Evolutionary conservation across 1,140 invertebrate species (phyloP).

Genomic region (Musca domestica): DNA sequence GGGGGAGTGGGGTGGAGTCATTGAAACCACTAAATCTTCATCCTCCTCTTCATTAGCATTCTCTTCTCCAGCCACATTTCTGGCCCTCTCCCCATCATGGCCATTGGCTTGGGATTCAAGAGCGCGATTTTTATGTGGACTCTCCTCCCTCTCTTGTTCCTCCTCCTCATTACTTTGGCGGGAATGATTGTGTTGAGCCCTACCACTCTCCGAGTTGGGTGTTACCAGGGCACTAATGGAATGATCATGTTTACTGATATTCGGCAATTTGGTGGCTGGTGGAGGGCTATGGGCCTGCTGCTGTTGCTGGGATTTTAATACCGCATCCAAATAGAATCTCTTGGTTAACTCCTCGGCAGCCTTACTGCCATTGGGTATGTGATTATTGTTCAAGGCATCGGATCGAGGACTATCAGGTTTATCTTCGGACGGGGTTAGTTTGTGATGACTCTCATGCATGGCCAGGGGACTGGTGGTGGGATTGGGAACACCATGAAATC

Average conservation of each 20-base stretch:
- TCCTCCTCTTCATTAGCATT: constrained; percentile 31
- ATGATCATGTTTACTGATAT: constrained; percentile 42
- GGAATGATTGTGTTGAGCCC: constrained; percentile 39
- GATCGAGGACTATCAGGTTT: not conserved
- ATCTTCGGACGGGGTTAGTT: not conserved
- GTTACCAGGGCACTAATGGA: constrained; percentile 49
- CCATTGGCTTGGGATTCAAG: constrained; percentile 19
- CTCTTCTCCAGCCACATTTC: constrained; percentile 18
- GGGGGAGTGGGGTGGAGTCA: constrained; percentile 52
- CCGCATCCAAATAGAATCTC: constrained; percentile 69
- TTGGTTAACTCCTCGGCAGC: constrained; percentile 60
- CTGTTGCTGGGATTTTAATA: constrained; percentile 64
- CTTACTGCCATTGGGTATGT: constrained; percentile 45
- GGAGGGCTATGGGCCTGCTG: constrained; percentile 27
- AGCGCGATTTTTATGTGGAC: not conserved
- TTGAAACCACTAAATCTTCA: constrained; percentile 49
- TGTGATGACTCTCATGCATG: constrained; percentile 18
- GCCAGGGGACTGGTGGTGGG: constrained; percentile 29
- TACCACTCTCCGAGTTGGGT: constrained; percentile 49
- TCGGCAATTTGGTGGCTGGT: constrained; percentile 37
- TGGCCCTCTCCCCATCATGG: constrained; percentile 14
- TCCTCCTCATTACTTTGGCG: constrained; percentile 38
- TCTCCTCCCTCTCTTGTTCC: constrained; percentile 1
- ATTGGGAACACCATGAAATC: constrained; percentile 31
- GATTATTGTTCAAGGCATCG: constrained; percentile 39